phyloP scores from a whole-genome alignment of 1,140 invertebrate genomes.

The Tetragnatha versicolor region DNA sequence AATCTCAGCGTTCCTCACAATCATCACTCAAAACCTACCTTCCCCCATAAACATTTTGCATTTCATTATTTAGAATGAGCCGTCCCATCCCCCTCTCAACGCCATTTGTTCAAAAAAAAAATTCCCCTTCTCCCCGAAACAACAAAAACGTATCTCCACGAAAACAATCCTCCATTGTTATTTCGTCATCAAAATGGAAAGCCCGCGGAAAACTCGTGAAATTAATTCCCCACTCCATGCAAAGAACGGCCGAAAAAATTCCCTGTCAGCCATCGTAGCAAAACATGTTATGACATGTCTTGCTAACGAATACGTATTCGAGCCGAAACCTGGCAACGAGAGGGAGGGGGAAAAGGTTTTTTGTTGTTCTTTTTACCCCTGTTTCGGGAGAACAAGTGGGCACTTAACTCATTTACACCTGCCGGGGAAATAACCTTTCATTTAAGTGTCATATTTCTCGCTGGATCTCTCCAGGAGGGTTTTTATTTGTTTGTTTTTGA shows the following conservation, averaged over 20 bases:
- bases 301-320: neutral
- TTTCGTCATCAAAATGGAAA: neutral
- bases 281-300: slow-evolving; percentile 46
- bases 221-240: neutral
- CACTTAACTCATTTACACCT: slow-evolving; percentile 52
- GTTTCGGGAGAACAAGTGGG: slow-evolving; percentile 18
- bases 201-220: neutral
- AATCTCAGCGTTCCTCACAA: too few species aligned
- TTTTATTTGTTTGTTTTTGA: neutral
- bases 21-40: too few species aligned
- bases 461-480: neutral
- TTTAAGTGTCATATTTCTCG: neutral
- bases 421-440: slow-evolving; percentile 37
- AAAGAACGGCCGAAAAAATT: neutral
- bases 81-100: too few species aligned
- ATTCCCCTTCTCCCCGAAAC: too few species aligned
- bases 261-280: slow-evolving; percentile 15
- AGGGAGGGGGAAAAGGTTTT: slow-evolving; percentile 13
- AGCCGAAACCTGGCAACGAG: slow-evolving; percentile 25
- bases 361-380: slow-evolving; percentile 13
- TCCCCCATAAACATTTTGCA: too few species aligned
- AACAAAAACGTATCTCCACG: too few species aligned
- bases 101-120: too few species aligned
- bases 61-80: too few species aligned
- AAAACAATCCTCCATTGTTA: too few species aligned